These are phyloP conservation scores for Coelopa frigida DNA, from an alignment of 1,140 invertebrate species.

Conservation along the genomic window DNA sequence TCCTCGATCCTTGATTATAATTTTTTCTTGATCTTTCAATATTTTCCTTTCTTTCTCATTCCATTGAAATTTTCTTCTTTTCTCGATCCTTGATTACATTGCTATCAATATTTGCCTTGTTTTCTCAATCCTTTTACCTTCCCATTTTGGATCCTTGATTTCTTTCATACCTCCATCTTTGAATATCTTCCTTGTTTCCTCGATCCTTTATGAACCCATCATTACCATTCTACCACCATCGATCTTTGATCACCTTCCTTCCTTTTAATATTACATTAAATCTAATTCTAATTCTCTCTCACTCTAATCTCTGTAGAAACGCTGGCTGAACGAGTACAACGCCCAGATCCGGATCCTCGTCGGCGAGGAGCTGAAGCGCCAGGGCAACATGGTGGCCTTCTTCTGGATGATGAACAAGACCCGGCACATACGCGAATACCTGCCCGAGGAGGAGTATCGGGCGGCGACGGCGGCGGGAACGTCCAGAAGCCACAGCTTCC, in stretches of 20 bases:
- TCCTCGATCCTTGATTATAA: background rate
- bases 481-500: constrained; percentile 9
- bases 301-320: constrained; percentile 51
- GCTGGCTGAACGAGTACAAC: constrained; percentile 75
- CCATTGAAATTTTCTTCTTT: too few species aligned
- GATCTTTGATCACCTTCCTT: too few species aligned
- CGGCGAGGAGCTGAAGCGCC: constrained; percentile 61
- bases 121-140: too few species aligned
- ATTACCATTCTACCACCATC: too few species aligned
- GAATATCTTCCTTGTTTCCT: background rate
- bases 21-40: background rate
- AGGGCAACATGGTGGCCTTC: constrained; percentile 60
- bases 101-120: too few species aligned
- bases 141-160: background rate
- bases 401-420: constrained; percentile 78
- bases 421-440: constrained; percentile 54
- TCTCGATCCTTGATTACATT: too few species aligned
- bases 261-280: background rate
- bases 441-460: constrained; percentile 39
- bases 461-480: constrained; percentile 13
- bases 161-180: background rate
- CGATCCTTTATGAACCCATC: constrained; percentile 2
- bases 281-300: constrained; percentile 7
- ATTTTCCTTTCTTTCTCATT: too few species aligned
- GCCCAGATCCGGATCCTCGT: constrained; percentile 59